Evolutionary conservation across 2,113 vertebrate species (phyloP), one percentile per base, ranked within the genome.

Genomic region (Gopherus evgoodei): DNA sequence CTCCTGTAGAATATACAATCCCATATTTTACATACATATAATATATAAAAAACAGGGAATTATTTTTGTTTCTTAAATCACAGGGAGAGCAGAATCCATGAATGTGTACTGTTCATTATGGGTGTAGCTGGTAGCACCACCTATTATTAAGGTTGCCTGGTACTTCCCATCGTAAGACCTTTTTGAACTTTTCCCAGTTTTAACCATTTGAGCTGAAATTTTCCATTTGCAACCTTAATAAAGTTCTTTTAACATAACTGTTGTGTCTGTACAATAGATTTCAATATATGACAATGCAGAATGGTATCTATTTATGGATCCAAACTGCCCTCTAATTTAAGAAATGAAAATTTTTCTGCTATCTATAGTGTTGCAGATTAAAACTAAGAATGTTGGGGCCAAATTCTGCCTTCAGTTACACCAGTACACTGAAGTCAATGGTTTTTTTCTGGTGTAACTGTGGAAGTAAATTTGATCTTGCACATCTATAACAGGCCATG

Each of bases 251-350:
- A 78, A 21, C 21, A 31, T 35, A 10, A 7, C 21, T 42, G 35
- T 16, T 24, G 7, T 35, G 2, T 75, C 22, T 44, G 27, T 3
- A 44, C 35, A 22, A 42, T 42, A 56, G 13, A 16, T 22, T 56
- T 31, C 12, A 2, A 56, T 29, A 14, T 25, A 59, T 35, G 47
- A 49, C 42, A 65, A 65, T 2, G 5, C 5, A 38, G 44, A 52
- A 7, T 0, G 42, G 42, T 27, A 42, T 16, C 22, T 19, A 0
- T 6, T 25, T 22, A 78, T 78, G 81, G 35, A 81, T 38, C 0
- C n/a, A 0, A 1, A 56, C 14, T 27, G 16, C 49, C 38, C 59
- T 78, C 75, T 9, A 88, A n/a, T 38, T 62, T 80, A 50, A 29
- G 52, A 52, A 59, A 1, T 2, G 2, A 78, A 47, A 16, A 16